These are phyloP conservation scores for Euschistus heros DNA, from an alignment of 1,140 invertebrate genomes.

Conservation along the genomic window DNA sequence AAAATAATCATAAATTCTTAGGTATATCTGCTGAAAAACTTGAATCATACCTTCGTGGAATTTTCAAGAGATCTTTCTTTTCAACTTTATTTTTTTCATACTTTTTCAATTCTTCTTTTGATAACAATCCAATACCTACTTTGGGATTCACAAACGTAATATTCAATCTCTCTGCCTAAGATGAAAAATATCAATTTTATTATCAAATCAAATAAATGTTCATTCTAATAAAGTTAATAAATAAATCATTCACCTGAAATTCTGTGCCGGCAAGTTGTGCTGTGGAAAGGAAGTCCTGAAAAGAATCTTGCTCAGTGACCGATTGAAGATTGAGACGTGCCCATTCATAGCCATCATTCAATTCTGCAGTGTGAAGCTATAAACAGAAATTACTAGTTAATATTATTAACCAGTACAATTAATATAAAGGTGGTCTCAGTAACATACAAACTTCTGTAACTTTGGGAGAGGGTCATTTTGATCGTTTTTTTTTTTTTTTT, in stretches of 20 bases:
- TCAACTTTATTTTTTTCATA: constrained; percentile 51
- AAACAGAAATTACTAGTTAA: constrained; percentile 31
- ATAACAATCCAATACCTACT: constrained; percentile 48
- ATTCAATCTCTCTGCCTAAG: constrained; percentile 76
- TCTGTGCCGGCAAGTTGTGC: constrained; percentile 88
- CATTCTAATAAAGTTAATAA: not conserved
- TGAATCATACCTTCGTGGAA: constrained; percentile 53
- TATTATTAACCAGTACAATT: not conserved
- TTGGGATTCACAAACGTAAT: constrained; percentile 61
- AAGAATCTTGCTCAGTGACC: constrained; percentile 87
- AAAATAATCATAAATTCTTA: no score
- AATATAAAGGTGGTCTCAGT: no score
- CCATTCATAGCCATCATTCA: constrained; percentile 86
- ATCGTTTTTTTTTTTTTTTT: constrained; percentile 31
- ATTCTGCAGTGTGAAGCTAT: constrained; percentile 74
- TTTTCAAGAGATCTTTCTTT: constrained; percentile 54
- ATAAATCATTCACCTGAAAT: constrained; percentile 46
- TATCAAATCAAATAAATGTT: not conserved
- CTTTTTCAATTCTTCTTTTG: constrained; percentile 48
- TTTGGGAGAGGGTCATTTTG: no score
- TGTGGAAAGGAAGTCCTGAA: constrained; percentile 91
- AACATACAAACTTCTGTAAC: no score
- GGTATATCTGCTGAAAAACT: no score
- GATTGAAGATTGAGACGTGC: constrained; percentile 80
- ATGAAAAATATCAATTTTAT: constrained; percentile 4